These are phyloP conservation scores for Pocillopora damicornis DNA, from an alignment of 64 coral and sea anemone species.

Conservation along the genomic window DNA sequence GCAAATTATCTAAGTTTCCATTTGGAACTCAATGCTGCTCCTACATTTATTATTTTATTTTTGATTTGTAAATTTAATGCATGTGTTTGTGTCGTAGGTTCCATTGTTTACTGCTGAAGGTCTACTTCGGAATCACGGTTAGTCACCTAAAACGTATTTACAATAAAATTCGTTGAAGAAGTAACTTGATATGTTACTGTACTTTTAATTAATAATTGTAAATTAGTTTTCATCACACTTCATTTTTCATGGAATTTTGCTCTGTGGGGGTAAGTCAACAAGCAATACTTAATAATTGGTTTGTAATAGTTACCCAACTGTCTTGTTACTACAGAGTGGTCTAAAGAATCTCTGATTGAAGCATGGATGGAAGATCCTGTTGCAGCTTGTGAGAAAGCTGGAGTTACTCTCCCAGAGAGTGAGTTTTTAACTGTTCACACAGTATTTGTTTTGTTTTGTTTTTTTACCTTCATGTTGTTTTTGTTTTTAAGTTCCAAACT, in stretches of 20 bases:
- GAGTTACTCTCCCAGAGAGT: conserved; percentile 82
- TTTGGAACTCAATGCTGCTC: no score
- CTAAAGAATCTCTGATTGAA: conserved; percentile 82
- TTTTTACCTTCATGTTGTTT: no score
- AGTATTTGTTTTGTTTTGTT: no score
- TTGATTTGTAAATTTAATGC: neutral
- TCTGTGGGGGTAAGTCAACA: no score
- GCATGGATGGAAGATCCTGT: conserved; percentile 91
- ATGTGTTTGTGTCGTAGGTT: conserved; percentile 38
- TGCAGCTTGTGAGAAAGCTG: conserved; percentile 88
- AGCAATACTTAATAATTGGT: no score
- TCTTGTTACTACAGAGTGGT: conserved; percentile 70
- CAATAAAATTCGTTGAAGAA: neutral
- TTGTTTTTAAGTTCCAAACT: no score
- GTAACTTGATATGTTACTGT: no score
- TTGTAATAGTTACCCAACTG: neutral
- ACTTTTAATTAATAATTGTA: no score
- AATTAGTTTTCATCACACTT: no score
- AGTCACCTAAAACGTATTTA: neutral
- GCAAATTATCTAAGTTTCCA: no score
- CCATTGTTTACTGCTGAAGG: conserved; percentile 84
- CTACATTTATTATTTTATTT: no score
- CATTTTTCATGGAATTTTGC: no score
- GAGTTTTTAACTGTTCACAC: neutral
- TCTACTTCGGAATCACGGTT: conserved; percentile 82